A percentile compares a stretch with the other conserved stretches of the same genome.
Conservation (phyloP, 2,113 vertebrate genomes). For the Trematomus loennbergii region DNA sequence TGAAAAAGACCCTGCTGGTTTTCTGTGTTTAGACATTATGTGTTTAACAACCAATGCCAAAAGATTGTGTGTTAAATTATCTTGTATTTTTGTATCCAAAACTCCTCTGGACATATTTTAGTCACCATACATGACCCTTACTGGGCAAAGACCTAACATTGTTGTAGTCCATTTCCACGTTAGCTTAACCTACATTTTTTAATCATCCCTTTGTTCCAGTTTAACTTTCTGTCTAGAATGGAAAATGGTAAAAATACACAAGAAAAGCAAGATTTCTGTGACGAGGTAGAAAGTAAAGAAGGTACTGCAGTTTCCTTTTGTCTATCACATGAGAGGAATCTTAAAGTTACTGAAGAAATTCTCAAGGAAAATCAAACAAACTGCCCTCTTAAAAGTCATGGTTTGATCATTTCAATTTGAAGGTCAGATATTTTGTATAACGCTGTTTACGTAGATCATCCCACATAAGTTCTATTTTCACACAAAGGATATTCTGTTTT, state of each 20-base stretch:
- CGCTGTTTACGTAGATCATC: slow-evolving; percentile 2
- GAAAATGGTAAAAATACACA: slow-evolving; percentile 6
- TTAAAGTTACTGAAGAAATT: not conserved
- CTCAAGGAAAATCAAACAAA: not conserved
- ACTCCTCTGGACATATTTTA: slow-evolving; percentile 30
- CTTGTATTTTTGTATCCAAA: slow-evolving; percentile 67
- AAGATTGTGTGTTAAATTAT: slow-evolving; percentile 61
- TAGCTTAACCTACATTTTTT: not conserved
- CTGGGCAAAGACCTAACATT: not conserved
- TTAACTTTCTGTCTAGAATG: not conserved
- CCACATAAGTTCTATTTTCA: slow-evolving; percentile 15
- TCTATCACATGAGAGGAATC: not conserved
- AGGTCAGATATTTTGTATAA: slow-evolving; percentile 27
- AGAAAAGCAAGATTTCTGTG: not conserved
- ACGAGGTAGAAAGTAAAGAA: slow-evolving; percentile 1
- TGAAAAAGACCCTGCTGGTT: slow-evolving; percentile 18
- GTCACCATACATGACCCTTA: not conserved
- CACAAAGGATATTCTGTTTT: slow-evolving; percentile 31
- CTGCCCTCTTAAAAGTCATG: not conserved
- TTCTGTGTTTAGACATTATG: slow-evolving; percentile 39
- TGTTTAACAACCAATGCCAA: slow-evolving; percentile 63
- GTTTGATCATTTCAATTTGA: slow-evolving; percentile 10
- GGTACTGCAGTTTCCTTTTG: not conserved
- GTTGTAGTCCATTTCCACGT: not conserved
- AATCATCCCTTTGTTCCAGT: not conserved